Conservation (phyloP, 92 coral and sea anemone species). For the Phenganax marumi region DNA sequence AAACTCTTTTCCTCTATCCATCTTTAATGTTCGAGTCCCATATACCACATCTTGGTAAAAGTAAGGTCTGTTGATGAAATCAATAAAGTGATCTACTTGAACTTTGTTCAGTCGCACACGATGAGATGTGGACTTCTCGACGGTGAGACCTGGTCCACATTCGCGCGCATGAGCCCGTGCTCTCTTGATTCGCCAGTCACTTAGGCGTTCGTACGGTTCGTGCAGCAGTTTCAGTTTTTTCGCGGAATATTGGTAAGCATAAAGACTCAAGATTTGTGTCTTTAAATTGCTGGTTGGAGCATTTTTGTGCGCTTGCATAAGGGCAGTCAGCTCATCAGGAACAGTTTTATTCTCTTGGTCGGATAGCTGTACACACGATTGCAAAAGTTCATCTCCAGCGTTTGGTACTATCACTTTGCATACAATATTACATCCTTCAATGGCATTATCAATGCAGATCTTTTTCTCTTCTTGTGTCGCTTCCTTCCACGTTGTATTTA, state of each 20-base stretch:
- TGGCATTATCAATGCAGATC: slow-evolving; percentile 11
- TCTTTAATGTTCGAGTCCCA: slow-evolving; percentile 52
- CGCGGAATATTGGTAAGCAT: slow-evolving; percentile 15
- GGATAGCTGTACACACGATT: not conserved
- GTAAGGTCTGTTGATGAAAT: slow-evolving; percentile 17
- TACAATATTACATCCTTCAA: slow-evolving; percentile 6
- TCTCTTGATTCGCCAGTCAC: slow-evolving; percentile 14
- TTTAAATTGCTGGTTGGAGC: slow-evolving; percentile 15
- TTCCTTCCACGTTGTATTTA: slow-evolving; percentile 14
- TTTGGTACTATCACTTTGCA: slow-evolving; percentile 11
- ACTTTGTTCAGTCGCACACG: slow-evolving; percentile 7
- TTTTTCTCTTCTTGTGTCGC: not conserved
- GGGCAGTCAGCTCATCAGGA: not conserved
- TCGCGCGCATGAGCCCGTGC: slow-evolving; percentile 11
- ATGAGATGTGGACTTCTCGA: slow-evolving; percentile 12
- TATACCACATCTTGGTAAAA: slow-evolving; percentile 16
- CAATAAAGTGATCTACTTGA: slow-evolving; percentile 9
- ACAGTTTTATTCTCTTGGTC: not conserved
- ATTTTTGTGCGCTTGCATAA: slow-evolving; percentile 19
- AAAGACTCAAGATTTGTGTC: slow-evolving; percentile 6
- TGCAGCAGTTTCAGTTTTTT: not conserved
- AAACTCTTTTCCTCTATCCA: slow-evolving; percentile 57
- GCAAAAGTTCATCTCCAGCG: slow-evolving; percentile 17
- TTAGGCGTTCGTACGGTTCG: slow-evolving; percentile 5
- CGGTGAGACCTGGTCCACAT: slow-evolving; percentile 2